Base-by-base conservation (phyloP, 2,797 vertebrate species). In the Lithobates sylvaticus region DNA sequence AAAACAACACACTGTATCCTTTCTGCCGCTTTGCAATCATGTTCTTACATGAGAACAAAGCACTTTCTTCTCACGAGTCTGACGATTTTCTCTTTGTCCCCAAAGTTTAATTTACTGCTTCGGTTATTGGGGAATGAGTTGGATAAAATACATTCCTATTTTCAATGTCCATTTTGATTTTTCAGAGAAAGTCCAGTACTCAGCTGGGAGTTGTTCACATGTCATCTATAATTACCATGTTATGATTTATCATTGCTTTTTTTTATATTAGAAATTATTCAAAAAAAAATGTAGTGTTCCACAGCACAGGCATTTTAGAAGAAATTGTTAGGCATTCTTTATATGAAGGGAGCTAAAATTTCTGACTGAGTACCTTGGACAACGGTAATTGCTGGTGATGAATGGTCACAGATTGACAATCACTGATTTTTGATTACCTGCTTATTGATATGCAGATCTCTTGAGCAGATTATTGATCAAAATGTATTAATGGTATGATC, bases 21-120 rank as follows among this genome's bases (percentile, higher is more conserved):
- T 73, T 85, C 68, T 74, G 75, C 68, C 1, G n/a, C 75, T 29
- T 36, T 54, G 69, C 69, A 78, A 72, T 76, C 74, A 77, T 78
- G 83, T 71, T 76, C 74, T 77, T 84, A 77, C 74, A 76, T 54
- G 74, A 76, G 42, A 84, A 84, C 75, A 84, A 84, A 84, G 67
- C 44, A 61, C 50, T 71, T 78, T 50, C 50, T 32, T 72, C 83
- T 85, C 69, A 44, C 54, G 32, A 77, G 47, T 78, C 83, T 65
- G 75, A 76, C 58, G 26, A 23, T 67, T 65, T 75, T 74, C 36
- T 77, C 47, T 36, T 80, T 85, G 58, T 85, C 77, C 67, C 76
- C 32, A 58, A 67, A 67, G 84, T 69, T 74, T 68, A 44, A 68
- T 67, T 73, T 26, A 67, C 69, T 65, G 39, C 58, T 67, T 85